Percentiles rank a stretch among this genome's conserved stretches.
Evolutionary conservation across 37 sponge, comb jelly and placozoan species (phyloP).

Genomic region (Ianthella basta): DNA sequence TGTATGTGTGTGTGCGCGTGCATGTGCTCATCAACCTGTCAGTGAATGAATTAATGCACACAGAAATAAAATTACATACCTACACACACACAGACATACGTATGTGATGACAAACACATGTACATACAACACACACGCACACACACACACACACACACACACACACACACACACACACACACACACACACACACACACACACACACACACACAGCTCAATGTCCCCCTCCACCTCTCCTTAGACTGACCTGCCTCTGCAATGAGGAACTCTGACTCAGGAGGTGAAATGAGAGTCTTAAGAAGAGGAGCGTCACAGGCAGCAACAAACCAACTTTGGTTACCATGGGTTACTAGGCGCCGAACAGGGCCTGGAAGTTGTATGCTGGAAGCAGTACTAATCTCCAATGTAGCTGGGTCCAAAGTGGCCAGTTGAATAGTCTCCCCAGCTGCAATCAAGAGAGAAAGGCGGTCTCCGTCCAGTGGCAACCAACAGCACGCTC

Average conservation of each 20-base stretch:
- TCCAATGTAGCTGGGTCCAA: neutral
- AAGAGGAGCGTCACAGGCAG: neutral
- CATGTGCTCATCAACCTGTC: neutral
- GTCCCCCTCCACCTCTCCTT: no score
- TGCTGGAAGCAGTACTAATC: no score
- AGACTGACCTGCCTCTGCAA: no score
- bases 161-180: no score
- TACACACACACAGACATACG: neutral
- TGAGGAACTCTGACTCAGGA: no score
- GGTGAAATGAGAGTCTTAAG: neutral
- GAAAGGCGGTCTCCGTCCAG: no score
- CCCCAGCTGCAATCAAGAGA: neutral
- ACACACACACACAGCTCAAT: no score
- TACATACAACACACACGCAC: no score
- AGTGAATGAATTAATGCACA: no score
- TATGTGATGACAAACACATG: neutral
- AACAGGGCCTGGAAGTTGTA: neutral
- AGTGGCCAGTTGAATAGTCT: neutral
- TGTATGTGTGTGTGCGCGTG: neutral
- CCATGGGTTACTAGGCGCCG: neutral
- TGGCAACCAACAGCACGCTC: no score
- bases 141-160: no score
- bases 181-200: no score
- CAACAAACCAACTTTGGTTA: neutral
- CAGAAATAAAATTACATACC: neutral